These are phyloP conservation scores for Hyposmocoma kahamanoa DNA, from an alignment of 1,140 invertebrate species.

Conservation along the genomic window DNA sequence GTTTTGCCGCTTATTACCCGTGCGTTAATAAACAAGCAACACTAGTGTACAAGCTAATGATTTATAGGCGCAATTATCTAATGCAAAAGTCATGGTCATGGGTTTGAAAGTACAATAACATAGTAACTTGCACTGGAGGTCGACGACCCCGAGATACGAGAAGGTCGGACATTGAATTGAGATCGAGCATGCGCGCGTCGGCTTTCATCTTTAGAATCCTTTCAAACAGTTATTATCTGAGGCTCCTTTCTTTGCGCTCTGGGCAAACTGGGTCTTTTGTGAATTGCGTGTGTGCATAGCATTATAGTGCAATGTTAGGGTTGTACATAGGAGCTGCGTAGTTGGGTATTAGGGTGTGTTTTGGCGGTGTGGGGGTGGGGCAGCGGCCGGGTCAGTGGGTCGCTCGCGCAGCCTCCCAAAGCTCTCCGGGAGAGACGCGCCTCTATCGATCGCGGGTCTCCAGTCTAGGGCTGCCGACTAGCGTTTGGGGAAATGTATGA, in stretches of 20 bases:
- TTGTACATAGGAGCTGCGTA: constrained; percentile 21
- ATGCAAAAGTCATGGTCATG: background rate
- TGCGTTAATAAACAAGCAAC: too few species aligned
- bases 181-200: constrained; percentile 31
- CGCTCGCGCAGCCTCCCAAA: constrained; percentile 61
- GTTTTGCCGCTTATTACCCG: too few species aligned
- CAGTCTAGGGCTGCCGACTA: constrained; percentile 46
- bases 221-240: background rate
- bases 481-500: too few species aligned
- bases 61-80: too few species aligned
- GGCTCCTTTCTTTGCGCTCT: background rate
- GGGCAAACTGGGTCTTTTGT: constrained; percentile 4
- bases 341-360: constrained; percentile 30
- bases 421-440: constrained; percentile 54
- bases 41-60: too few species aligned
- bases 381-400: constrained; percentile 65
- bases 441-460: constrained; percentile 64
- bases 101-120: constrained; percentile 4
- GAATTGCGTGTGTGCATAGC: constrained; percentile 4
- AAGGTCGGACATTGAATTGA: constrained; percentile 9
- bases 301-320: constrained; percentile 21
- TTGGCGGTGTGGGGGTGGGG: constrained; percentile 24
- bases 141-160: constrained; percentile 4
- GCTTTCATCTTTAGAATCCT: constrained; percentile 7
- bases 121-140: constrained; percentile 1